Percentiles rank a stretch among this genome's conserved stretches.
Evolutionary conservation across 1,140 invertebrate genomes (phyloP).

Genomic region (Mizuhopecten yessoensis): DNA sequence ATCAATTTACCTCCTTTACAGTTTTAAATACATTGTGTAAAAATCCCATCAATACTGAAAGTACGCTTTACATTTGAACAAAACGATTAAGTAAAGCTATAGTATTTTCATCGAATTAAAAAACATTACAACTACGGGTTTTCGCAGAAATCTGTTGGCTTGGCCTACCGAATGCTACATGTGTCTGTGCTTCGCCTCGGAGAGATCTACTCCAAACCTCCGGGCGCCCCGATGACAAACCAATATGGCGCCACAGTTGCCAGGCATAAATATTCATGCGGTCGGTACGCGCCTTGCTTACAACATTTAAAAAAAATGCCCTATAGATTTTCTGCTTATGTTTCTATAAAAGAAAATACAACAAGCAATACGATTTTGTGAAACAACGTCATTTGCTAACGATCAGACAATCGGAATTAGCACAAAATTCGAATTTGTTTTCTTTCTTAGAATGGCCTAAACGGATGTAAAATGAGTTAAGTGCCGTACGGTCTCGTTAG

Average conservation of each 20-base stretch:
- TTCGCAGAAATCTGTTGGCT: too few species aligned
- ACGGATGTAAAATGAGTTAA: too few species aligned
- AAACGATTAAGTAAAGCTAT: too few species aligned
- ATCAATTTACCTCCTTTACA: too few species aligned
- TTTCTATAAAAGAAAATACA: background rate
- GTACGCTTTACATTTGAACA: too few species aligned
- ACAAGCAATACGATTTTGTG: background rate
- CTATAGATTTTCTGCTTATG: background rate
- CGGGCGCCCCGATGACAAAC: conserved; percentile 6
- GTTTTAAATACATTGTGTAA: too few species aligned
- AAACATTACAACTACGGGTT: too few species aligned
- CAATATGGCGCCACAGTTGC: conserved; percentile 8
- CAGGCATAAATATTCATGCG: background rate
- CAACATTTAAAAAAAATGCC: background rate
- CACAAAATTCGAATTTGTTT: conserved; percentile 11
- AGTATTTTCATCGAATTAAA: too few species aligned
- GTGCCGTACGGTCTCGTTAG: too few species aligned
- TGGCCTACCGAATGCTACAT: background rate
- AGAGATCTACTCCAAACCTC: background rate
- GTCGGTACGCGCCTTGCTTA: background rate
- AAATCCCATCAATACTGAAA: too few species aligned
- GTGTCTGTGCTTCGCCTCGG: background rate
- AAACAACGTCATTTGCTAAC: background rate
- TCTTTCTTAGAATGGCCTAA: too few species aligned
- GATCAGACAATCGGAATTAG: background rate